These are phyloP conservation scores for Harpalus rufipes DNA, from an alignment of 2,888 invertebrate species.

Conservation along the genomic window DNA sequence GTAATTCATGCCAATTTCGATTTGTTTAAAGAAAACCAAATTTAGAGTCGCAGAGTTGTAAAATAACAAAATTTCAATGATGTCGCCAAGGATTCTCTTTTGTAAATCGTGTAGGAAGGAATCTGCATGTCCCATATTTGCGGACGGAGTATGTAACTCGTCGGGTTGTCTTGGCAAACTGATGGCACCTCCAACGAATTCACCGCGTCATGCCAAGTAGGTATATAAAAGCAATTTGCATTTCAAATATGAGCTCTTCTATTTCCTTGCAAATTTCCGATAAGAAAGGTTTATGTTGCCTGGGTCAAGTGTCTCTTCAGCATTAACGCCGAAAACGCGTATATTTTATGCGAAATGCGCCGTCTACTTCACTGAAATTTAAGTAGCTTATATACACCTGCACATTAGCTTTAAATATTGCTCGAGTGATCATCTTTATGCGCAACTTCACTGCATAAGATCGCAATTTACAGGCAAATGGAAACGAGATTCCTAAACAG, in stretches of 20 bases:
- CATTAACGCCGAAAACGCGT: conserved; percentile 48
- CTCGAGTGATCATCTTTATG: background rate
- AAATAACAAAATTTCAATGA: background rate
- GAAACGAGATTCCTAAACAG: background rate
- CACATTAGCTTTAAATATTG: conserved; percentile 18
- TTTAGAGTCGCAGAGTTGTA: too few relatives aligned
- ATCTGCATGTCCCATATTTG: conserved; percentile 5
- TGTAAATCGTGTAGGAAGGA: background rate
- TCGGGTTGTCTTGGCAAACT: background rate
- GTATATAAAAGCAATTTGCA: conserved; percentile 64
- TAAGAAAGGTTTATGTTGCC: conserved; percentile 56
- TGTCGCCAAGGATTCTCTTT: background rate
- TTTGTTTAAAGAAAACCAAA: too few relatives aligned
- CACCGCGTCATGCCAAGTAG: conserved; percentile 40
- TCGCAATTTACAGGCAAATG: background rate
- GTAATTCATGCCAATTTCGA: too few relatives aligned
- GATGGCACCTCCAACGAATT: background rate
- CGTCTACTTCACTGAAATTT: conserved; percentile 49
- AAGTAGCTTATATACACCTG: conserved; percentile 49
- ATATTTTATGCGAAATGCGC: conserved; percentile 46
- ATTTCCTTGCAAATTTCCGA: conserved; percentile 62
- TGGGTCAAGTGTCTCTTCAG: conserved; percentile 55
- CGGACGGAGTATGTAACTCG: background rate
- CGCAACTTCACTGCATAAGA: background rate
- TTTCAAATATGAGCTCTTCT: conserved; percentile 60